Evolutionary conservation across 2,797 vertebrate species (phyloP).

Genomic region (Hirundo rustica): DNA sequence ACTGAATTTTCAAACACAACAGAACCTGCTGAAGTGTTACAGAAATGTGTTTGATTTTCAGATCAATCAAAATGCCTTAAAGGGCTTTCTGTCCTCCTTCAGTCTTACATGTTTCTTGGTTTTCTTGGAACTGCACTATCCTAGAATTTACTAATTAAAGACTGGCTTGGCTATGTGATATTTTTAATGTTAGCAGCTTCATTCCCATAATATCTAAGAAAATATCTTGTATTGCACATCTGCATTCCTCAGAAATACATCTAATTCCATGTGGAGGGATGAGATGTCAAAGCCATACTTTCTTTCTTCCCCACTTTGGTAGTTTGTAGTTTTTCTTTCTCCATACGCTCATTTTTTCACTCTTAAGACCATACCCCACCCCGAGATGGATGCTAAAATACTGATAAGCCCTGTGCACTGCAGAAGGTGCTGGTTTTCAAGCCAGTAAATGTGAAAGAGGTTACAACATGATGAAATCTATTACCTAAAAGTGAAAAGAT

Average conservation of each 20-base stretch:
- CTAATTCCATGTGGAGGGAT: neutral
- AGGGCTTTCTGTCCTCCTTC: neutral
- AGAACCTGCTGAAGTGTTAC: neutral
- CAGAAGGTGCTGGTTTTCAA: neutral
- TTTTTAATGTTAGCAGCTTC: neutral
- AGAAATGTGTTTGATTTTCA: neutral
- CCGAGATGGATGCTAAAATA: neutral
- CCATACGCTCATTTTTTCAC: neutral
- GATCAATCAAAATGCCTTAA: neutral
- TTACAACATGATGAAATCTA: rapidly evolving
- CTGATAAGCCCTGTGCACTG: neutral
- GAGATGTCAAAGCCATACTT: neutral
- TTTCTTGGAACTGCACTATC: neutral
- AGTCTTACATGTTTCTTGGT: neutral
- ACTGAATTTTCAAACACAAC: neutral
- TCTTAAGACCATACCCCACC: neutral
- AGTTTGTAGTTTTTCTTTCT: neutral
- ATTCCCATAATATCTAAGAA: neutral
- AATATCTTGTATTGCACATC: neutral
- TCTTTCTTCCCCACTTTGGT: neutral
- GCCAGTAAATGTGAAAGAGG: neutral
- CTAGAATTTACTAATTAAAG: neutral
- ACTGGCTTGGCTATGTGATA: neutral
- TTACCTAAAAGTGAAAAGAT: neutral
- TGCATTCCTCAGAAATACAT: neutral